These are phyloP conservation scores for Sycophila texana DNA, from an alignment of 2,888 invertebrate genomes.

Conservation along the genomic window DNA sequence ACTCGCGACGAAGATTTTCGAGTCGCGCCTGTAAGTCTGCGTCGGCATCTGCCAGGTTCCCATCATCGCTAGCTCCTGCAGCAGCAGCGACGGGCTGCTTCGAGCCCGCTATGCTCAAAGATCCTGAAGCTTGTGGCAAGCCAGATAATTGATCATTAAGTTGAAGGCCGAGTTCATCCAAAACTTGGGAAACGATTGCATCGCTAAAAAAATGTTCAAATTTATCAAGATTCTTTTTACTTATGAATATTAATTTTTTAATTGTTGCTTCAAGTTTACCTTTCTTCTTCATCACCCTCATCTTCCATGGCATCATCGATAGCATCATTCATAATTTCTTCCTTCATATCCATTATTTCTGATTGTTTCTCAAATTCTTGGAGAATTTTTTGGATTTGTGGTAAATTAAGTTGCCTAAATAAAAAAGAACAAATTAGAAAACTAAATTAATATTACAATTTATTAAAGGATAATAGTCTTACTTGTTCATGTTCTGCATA, in stretches of 20 bases:
- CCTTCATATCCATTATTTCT: slow-evolving; percentile 99
- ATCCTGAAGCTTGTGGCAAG: slow-evolving; percentile 84
- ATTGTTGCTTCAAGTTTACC: slow-evolving; percentile 76
- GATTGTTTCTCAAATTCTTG: slow-evolving; percentile 99
- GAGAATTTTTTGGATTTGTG: slow-evolving; percentile 98
- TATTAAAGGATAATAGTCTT: slow-evolving; percentile 64
- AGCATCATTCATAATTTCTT: slow-evolving; percentile 99
- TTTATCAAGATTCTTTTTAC: not conserved
- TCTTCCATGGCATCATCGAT: slow-evolving; percentile 99
- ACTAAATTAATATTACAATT: not conserved
- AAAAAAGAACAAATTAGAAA: slow-evolving; percentile 2
- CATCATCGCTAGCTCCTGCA: slow-evolving; percentile 76
- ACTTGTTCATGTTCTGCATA: slow-evolving; percentile 98
- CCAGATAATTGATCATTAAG: slow-evolving; percentile 94
- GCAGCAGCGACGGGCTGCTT: slow-evolving; percentile 81
- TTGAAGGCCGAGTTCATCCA: slow-evolving; percentile 98
- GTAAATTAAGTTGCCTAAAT: slow-evolving; percentile 91
- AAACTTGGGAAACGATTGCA: slow-evolving; percentile 95
- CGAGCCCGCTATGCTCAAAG: slow-evolving; percentile 78
- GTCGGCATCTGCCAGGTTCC: slow-evolving; percentile 87
- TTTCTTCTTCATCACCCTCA: slow-evolving; percentile 98
- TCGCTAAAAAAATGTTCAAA: slow-evolving; percentile 80
- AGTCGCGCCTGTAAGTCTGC: slow-evolving; percentile 97
- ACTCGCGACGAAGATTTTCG: slow-evolving; percentile 94
- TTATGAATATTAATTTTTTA: slow-evolving; percentile 1